phyloP scores from a whole-genome alignment of 2,797 vertebrate genomes.

The Chromis chromis region DNA sequence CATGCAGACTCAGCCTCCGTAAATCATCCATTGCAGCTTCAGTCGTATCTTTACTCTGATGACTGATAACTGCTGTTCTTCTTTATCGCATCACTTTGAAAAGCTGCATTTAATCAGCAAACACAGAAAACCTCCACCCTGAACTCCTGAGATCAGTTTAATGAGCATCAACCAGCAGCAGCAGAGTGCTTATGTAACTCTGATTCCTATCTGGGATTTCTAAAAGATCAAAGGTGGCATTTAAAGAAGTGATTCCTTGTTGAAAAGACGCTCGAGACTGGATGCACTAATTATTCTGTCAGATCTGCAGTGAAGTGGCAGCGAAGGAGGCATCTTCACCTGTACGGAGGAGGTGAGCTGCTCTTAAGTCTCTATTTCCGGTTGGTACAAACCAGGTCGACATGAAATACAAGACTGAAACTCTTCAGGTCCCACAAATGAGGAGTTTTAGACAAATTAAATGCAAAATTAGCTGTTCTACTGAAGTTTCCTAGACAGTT shows the following conservation, averaged over 20 bases:
- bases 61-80: background rate
- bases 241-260: conserved; percentile 23
- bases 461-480: background rate
- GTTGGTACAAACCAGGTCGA: background rate
- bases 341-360: background rate
- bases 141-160: background rate
- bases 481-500: background rate
- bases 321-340: conserved; percentile 4
- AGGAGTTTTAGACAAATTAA: background rate
- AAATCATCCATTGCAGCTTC: too few species aligned
- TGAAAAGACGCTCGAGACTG: conserved; percentile 15
- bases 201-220: conserved; percentile 1
- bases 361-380: conserved; percentile 16
- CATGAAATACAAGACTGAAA: background rate
- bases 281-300: conserved; percentile 49
- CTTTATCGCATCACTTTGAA: background rate
- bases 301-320: conserved; percentile 38
- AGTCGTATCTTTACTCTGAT: conserved; percentile 5
- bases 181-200: conserved; percentile 25
- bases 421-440: too few species aligned
- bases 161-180: conserved; percentile 19
- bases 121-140: too few species aligned
- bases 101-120: background rate
- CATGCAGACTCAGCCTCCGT: too few species aligned
- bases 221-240: conserved; percentile 47